Evolutionary conservation across 1,140 invertebrate species (phyloP), one percentile per base, ranked within the genome.

Genomic region (Branchinecta lynchi): DNA sequence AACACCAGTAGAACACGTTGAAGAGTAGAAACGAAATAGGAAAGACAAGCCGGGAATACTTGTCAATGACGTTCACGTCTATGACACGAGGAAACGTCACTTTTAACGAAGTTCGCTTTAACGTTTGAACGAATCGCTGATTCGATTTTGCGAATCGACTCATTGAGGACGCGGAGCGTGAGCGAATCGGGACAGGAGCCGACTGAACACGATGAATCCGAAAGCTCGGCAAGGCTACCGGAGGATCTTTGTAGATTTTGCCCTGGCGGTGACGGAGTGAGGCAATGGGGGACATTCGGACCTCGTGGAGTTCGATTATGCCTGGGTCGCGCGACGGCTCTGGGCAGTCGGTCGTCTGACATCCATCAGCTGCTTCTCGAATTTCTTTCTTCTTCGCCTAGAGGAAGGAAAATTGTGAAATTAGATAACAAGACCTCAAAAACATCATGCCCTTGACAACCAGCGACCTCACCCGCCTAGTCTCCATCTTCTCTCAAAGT

Each of bases 21-120:
- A 98, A 98, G 51, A 93, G 77, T 73, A 96, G 83, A 78, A 97
- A 98, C 70, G 92, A 89, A 32, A 94, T 86, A 0, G 95, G 95
- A 79, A 98, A 98, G 68, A 96, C 83, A 71, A 96, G 86, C 72
- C 95, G 82, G 8, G 93, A 95, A 77, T 95, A 96, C 76, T 95
- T 94, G 79, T 98, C 95, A 75, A 98, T 98, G 66, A 95, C 87
- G 78, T 97, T 98, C 45, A 98, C 93, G 79, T 98, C 94, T 76
- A 93, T 90, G 73, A 98, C 95, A 78, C 89, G 88, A 0, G 93
- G 94, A 80, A 97, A 88, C 69, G 75, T 77, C 72, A 73, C 75
- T 75, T 75, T 75, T 65, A 78, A 70, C 43, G 74, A 51, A 43
- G 17, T 71, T 10, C 69, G 45, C 60, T 43, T 32, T 32, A 21